phyloP scores from a whole-genome alignment of 2,888 invertebrate genomes.

The Drosophila peninsularis region DNA sequence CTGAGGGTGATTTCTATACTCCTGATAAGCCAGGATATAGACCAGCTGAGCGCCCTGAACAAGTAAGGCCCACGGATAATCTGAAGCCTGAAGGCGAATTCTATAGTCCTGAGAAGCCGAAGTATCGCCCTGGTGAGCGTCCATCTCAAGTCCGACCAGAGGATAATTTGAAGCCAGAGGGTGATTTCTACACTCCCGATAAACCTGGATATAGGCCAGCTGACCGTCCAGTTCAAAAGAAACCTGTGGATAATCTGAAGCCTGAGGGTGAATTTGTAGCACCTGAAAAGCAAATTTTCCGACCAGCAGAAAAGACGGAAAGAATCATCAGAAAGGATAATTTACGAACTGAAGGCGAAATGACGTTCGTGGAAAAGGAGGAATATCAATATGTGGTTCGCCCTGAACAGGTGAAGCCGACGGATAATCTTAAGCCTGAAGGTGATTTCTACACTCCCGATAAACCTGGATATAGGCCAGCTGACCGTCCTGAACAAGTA shows the following conservation, averaged over 20 bases:
- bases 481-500: conserved; percentile 80
- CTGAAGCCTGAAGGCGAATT: neutral
- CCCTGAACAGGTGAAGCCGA: no score
- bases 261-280: no score
- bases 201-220: conserved; percentile 83
- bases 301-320: no score
- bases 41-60: neutral
- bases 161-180: conserved; percentile 77
- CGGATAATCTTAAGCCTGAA: no score
- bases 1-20: conserved; percentile 2
- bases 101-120: neutral
- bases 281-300: no score
- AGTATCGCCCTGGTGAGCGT: conserved; percentile 71
- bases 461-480: conserved; percentile 82
- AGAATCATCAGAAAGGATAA: no score
- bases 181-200: conserved; percentile 85
- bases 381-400: no score
- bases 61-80: neutral
- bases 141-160: conserved; percentile 85
- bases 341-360: no score
- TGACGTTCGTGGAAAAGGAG: no score
- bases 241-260: neutral
- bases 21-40: neutral
- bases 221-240: conserved; percentile 77
- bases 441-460: conserved; percentile 85